Evolutionary conservation across 1,140 invertebrate genomes (phyloP), one percentile per base, ranked within the genome.

Genomic region (Proales similis): DNA sequence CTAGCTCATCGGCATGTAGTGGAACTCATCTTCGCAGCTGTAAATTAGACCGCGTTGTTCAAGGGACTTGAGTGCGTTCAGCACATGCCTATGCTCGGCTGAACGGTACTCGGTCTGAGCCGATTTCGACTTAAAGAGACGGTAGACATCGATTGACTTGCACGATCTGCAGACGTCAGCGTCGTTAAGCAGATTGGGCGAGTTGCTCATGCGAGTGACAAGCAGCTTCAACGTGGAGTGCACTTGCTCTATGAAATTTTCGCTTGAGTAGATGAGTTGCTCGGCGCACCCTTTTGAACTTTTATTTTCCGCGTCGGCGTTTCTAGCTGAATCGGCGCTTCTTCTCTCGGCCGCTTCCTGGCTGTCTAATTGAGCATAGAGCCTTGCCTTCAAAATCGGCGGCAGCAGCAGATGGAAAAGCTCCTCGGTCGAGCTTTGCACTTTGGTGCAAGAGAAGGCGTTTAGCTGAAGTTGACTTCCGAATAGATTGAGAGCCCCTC

Each of bases 1-100:
- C 30, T 57, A 57, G 20, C 30, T 42, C 14, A 57, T 19, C 12
- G 51, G 51, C 30, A 57, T 27, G 32, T 57, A 57, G 29, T 57
- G 51, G 22, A 42, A 57, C 32, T 57, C 51, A n/a, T 57, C 51
- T 11, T 57, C 51, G 22, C 51, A 57, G 19, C 51, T 57, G 22
- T 57, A 57, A 14, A 42, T 42, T 26, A 57, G 30, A 14, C 51
- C 51, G 29, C 36, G 27, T 1, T 26, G 32, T 26, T 57, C 51
- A 24, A 57, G 36, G 24, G 39, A 36, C 12, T 43, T 57, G 6
- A 57, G 27, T 29, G 51, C 51, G 6, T 57, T 42, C 17, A 57
- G 27, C 30, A 57, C 51, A 29, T 57, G 51, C 30, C 45, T 57
- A 30, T 57, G 22, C 7, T 19, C 22, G 3, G 19, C 22, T 17